These are phyloP conservation scores for Sipha maydis DNA, from an alignment of 2,888 invertebrate genomes.

Conservation along the genomic window DNA sequence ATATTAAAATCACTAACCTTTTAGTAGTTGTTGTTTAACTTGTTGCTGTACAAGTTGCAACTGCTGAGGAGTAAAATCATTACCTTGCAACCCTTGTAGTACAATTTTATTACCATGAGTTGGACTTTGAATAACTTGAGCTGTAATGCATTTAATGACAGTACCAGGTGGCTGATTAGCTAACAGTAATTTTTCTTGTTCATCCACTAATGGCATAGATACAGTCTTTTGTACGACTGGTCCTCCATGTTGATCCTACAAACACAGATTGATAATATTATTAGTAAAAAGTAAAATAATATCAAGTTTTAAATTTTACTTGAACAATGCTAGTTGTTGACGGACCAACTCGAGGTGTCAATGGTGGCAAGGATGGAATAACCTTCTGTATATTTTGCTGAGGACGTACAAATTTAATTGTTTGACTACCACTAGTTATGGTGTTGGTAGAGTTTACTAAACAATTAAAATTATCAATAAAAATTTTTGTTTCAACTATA, in stretches of 20 bases:
- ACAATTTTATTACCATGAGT: slow-evolving; percentile 84
- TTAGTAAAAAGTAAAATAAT: too few species aligned
- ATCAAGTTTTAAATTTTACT: slow-evolving; percentile 5
- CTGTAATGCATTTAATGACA: slow-evolving; percentile 86
- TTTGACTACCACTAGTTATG: slow-evolving; percentile 25
- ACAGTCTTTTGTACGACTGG: slow-evolving; percentile 62
- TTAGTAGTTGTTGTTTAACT: slow-evolving; percentile 87
- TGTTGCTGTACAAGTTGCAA: slow-evolving; percentile 85
- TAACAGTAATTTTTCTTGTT: slow-evolving; percentile 76
- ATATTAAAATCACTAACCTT: slow-evolving; percentile 72
- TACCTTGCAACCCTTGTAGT: slow-evolving; percentile 84
- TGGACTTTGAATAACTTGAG: slow-evolving; percentile 82
- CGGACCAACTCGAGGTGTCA: slow-evolving; percentile 26
- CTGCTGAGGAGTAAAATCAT: slow-evolving; percentile 84
- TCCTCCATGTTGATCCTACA: slow-evolving; percentile 60
- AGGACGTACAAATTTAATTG: slow-evolving; percentile 46
- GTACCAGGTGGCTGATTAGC: slow-evolving; percentile 87
- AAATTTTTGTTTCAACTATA: neutral
- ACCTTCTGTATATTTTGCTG: slow-evolving; percentile 43
- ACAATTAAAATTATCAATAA: neutral
- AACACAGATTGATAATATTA: slow-evolving; percentile 63
- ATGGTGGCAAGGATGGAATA: slow-evolving; percentile 40
- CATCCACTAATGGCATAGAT: slow-evolving; percentile 66
- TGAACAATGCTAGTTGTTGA: slow-evolving; percentile 5
- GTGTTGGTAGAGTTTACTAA: slow-evolving; percentile 46